These are phyloP conservation scores for Globodera rostochiensis DNA, from an alignment of 1,140 invertebrate genomes.

Conservation along the genomic window DNA sequence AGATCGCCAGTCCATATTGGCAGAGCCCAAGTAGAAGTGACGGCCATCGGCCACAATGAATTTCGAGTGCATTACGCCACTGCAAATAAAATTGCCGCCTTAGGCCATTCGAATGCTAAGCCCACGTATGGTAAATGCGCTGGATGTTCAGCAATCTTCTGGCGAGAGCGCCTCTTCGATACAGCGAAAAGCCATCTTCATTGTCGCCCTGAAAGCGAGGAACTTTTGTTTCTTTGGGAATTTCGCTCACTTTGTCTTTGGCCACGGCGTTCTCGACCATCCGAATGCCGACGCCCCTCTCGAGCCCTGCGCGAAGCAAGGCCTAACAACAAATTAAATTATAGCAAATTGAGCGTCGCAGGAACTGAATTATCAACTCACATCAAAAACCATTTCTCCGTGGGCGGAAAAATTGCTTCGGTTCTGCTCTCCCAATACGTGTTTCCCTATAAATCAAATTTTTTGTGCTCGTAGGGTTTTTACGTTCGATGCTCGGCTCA, in stretches of 20 bases:
- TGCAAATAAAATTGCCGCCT: slow-evolving; percentile 45
- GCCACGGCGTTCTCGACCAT: slow-evolving; percentile 64
- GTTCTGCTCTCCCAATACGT: slow-evolving; percentile 51
- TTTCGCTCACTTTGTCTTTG: slow-evolving; percentile 52
- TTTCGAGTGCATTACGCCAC: slow-evolving; percentile 91
- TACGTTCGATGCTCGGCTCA: background rate
- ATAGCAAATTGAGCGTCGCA: background rate
- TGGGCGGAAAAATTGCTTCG: slow-evolving; percentile 46
- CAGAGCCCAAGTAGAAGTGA: slow-evolving; percentile 71
- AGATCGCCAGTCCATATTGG: slow-evolving; percentile 83
- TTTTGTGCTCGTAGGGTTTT: background rate
- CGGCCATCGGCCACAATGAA: slow-evolving; percentile 79
- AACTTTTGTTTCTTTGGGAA: background rate
- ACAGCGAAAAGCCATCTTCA: slow-evolving; percentile 54
- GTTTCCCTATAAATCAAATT: slow-evolving; percentile 48
- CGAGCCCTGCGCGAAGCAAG: slow-evolving; percentile 42
- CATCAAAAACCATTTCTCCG: slow-evolving; percentile 1
- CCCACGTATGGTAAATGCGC: slow-evolving; percentile 73
- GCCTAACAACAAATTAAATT: slow-evolving; percentile 34
- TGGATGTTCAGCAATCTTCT: slow-evolving; percentile 84
- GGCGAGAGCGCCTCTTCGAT: slow-evolving; percentile 68
- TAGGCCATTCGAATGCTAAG: background rate
- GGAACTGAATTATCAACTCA: background rate
- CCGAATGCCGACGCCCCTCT: slow-evolving; percentile 48
- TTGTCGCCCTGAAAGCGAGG: slow-evolving; percentile 50